phyloP scores from a whole-genome alignment of 2,113 vertebrate species.

The Dipodomys merriami region DNA sequence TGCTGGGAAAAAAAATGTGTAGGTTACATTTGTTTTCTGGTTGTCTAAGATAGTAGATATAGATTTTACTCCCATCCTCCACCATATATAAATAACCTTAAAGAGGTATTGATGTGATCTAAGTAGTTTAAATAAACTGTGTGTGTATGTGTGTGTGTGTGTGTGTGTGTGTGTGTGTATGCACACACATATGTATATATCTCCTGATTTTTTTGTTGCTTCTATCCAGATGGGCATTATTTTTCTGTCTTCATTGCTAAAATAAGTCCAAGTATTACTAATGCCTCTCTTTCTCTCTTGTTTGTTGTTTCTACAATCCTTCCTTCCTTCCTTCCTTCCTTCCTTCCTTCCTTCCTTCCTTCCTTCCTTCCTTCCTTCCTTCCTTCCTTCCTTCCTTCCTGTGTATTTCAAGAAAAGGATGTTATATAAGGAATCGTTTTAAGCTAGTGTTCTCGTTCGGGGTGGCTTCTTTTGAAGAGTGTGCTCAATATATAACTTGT shows the following conservation, averaged over 20 bases:
- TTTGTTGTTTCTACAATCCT: background rate
- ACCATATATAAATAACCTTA: background rate
- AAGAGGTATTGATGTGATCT: conserved; percentile 25
- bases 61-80: conserved; percentile 38
- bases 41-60: background rate
- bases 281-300: background rate
- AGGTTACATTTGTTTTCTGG: background rate
- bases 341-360: background rate
- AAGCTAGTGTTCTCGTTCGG: background rate
- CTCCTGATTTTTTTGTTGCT: conserved; percentile 7
- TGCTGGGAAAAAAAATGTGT: background rate
- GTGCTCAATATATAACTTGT: conserved; percentile 5
- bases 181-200: too few relatives aligned
- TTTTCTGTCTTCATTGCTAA: background rate
- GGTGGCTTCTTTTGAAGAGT: conserved; percentile 41
- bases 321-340: background rate
- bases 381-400: background rate
- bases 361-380: background rate
- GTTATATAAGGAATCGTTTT: background rate
- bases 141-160: background rate
- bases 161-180: background rate
- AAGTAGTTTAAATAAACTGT: conserved; percentile 46
- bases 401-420: conserved; percentile 27
- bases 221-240: conserved; percentile 4
- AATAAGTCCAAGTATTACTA: background rate